These are phyloP conservation scores for Drosophila equinoxialis DNA, from an alignment of 1,140 invertebrate species.

Conservation along the genomic window DNA sequence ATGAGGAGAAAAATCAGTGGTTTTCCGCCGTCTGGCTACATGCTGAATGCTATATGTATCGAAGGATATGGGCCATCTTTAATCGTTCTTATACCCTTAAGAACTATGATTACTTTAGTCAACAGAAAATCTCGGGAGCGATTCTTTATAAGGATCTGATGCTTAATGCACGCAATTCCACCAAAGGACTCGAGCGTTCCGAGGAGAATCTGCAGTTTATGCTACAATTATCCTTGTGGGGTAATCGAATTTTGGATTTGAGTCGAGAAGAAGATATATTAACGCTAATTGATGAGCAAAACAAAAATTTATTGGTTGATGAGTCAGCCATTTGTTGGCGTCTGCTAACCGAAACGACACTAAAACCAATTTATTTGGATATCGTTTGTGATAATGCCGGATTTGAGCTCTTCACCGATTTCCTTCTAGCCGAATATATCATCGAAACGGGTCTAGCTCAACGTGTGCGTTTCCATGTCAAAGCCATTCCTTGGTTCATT, in stretches of 20 bases:
- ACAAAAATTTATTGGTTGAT: slow-evolving; percentile 43
- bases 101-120: slow-evolving; percentile 90
- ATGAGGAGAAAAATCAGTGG: slow-evolving; percentile 86
- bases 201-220: slow-evolving; percentile 84
- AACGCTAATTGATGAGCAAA: background rate
- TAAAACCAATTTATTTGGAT: slow-evolving; percentile 84
- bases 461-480: slow-evolving; percentile 92
- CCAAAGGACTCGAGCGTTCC: background rate
- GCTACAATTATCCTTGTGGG: slow-evolving; percentile 88
- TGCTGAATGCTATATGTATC: slow-evolving; percentile 96
- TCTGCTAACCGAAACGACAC: slow-evolving; percentile 22
- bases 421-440: slow-evolving; percentile 93
- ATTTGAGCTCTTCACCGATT: slow-evolving; percentile 95
- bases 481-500: slow-evolving; percentile 97
- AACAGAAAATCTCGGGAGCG: slow-evolving; percentile 88
- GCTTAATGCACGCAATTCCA: slow-evolving; percentile 82
- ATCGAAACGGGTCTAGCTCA: slow-evolving; percentile 86
- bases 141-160: slow-evolving; percentile 84
- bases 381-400: slow-evolving; percentile 97
- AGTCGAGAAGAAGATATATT: slow-evolving; percentile 87
- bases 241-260: slow-evolving; percentile 91
- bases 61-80: slow-evolving; percentile 91
- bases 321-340: slow-evolving; percentile 49
- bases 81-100: slow-evolving; percentile 87
- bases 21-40: slow-evolving; percentile 94